Evolutionary conservation across 2,797 vertebrate genomes (phyloP), one percentile per base, ranked within the genome.

Genomic region (Alfaro cultratus): DNA sequence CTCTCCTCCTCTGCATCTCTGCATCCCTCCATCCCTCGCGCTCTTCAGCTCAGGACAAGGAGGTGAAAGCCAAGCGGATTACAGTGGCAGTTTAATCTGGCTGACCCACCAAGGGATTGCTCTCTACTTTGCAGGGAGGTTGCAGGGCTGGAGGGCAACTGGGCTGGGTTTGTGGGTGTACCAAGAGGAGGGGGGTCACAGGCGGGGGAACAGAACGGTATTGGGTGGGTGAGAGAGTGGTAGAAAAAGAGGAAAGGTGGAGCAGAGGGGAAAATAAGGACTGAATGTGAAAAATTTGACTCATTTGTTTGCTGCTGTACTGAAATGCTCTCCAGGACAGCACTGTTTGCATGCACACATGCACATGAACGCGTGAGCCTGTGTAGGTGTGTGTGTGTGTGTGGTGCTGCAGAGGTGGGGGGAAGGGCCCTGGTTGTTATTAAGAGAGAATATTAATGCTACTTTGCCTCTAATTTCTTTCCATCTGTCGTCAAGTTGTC

Each of bases 61-160:
- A 96, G 94, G 95, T 95, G 95, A 96, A 96, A 96, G 92, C 91
- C 94, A 96, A 95, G 94, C 93, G 95, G 95, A 96, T 96, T 96
- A 96, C 94, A 93, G 95, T 94, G 92, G 94, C 94, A 95, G 93
- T 95, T 96, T 96, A 96, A 96, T 96, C 96, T 95, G 95, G 87
- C 87, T 94, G 93, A 95, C 95, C 95, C 95, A 94, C 95, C 93
- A 89, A 95, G 95, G 95, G 94, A 95, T 96, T 96, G 93, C 95
- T 96, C 92, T 93, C 91, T 90, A 91, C 94, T 95, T 95, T 94
- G 91, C 94, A 92, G 88, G 81, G 93, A 89, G 93, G 92, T 92
- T 88, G 88, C 88, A 85, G 91, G 83, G 87, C 89, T 91, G 86
- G 86, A 90, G 92, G 90, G 90, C 86, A 91, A 86, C 23, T 2